phyloP scores from a whole-genome alignment of 1,140 invertebrate genomes.

The Drosophila bifasciata region DNA sequence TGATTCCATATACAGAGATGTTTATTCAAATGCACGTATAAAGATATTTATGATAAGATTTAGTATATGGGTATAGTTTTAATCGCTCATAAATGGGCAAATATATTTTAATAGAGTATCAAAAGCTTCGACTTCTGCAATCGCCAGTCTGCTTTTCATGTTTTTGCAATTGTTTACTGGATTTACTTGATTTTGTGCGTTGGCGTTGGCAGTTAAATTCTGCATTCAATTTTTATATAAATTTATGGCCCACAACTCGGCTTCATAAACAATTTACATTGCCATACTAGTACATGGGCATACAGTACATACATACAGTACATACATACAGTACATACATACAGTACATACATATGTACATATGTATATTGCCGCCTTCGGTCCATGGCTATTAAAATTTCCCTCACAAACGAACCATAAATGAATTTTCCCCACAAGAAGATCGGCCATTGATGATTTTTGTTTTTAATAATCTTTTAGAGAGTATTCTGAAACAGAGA shows the following conservation, averaged over 20 bases:
- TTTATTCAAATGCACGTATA: too few species aligned
- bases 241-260: constrained; percentile 36
- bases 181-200: constrained; percentile 44
- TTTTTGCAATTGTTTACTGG: constrained; percentile 33
- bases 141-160: not conserved
- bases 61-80: too few species aligned
- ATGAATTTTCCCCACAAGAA: not conserved
- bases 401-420: not conserved
- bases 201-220: constrained; percentile 54
- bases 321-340: too few species aligned
- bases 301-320: too few species aligned
- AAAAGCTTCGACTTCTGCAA: not conserved
- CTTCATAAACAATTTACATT: constrained; percentile 44
- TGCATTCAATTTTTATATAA: constrained; percentile 45
- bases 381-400: too few species aligned
- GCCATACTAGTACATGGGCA: too few species aligned
- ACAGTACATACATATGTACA: too few species aligned
- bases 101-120: not conserved
- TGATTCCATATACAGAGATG: too few species aligned
- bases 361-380: not conserved
- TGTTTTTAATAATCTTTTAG: not conserved
- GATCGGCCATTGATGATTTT: constrained; percentile 1
- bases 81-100: too few species aligned
- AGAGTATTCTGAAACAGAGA: too few species aligned
- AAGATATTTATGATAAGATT: too few species aligned